A percentile compares a stretch with the other conserved stretches of the same genome.
These are phyloP conservation scores for Theocolax elegans DNA, from an alignment of 1,140 invertebrate species.

Conservation along the genomic window DNA sequence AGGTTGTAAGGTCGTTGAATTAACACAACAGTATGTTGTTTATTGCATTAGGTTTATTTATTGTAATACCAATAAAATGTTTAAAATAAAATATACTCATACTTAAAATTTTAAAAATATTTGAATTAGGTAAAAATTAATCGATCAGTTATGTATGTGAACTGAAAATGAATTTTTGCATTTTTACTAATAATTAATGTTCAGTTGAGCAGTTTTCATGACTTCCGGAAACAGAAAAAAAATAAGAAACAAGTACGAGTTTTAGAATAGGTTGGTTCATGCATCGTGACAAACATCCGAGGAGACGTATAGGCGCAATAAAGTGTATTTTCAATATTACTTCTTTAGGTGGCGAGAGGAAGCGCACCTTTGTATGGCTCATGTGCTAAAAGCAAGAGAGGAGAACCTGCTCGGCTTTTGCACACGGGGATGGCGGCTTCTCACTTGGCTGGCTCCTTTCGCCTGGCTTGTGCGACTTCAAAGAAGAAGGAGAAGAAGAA, in stretches of 20 bases:
- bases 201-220: too few relatives aligned
- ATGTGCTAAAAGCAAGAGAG: background rate
- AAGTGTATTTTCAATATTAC: conserved; percentile 30
- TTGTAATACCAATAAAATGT: too few relatives aligned
- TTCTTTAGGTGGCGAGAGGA: conserved; percentile 23
- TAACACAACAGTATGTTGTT: too few relatives aligned
- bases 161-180: too few relatives aligned
- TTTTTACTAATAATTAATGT: too few relatives aligned
- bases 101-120: too few relatives aligned
- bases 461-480: conserved; percentile 49
- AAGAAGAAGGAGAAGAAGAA: conserved; percentile 53
- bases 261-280: background rate
- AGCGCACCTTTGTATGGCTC: conserved; percentile 48
- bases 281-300: conserved; percentile 25
- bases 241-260: conserved; percentile 14
- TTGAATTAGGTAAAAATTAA: too few relatives aligned
- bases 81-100: too few relatives aligned
- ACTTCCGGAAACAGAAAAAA: too few relatives aligned
- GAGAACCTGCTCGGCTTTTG: background rate
- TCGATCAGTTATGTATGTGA: too few relatives aligned
- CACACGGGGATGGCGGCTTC: conserved; percentile 45
- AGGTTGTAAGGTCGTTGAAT: too few relatives aligned
- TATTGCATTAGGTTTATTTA: too few relatives aligned
- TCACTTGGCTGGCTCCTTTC: conserved; percentile 49
- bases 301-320: conserved; percentile 21